Evolutionary conservation across 2,113 vertebrate species (phyloP).

Genomic region (Xiphophorus maculatus): DNA sequence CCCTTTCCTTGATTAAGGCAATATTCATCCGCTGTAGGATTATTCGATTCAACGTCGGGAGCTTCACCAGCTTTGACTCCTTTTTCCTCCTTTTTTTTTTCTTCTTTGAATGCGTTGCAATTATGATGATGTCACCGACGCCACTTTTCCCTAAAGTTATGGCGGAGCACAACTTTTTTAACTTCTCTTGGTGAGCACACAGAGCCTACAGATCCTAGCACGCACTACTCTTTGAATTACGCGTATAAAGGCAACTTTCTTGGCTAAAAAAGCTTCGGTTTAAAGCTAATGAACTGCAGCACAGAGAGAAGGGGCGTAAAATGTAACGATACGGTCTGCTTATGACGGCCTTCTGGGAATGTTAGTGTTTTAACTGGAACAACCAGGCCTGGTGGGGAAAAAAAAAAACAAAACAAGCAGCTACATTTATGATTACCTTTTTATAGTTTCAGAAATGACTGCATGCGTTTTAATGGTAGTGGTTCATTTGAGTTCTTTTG

Average conservation of each 20-base stretch:
- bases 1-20: constrained; percentile 1
- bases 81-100: constrained; percentile 23
- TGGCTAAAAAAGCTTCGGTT: constrained; percentile 7
- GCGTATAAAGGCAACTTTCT: neutral
- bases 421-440: neutral
- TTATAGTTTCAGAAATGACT: neutral
- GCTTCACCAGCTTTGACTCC: constrained; percentile 17
- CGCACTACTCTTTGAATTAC: neutral
- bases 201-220: constrained; percentile 17
- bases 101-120: constrained; percentile 70
- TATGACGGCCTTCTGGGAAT: constrained; percentile 50
- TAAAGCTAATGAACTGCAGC: neutral
- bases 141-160: constrained; percentile 82
- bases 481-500: neutral
- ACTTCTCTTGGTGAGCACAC: constrained; percentile 80
- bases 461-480: neutral
- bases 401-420: constrained; percentile 19
- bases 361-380: constrained; percentile 34
- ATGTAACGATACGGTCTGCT: constrained; percentile 35
- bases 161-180: constrained; percentile 79
- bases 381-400: constrained; percentile 15
- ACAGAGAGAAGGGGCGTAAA: constrained; percentile 11
- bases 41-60: constrained; percentile 2
- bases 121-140: constrained; percentile 83
- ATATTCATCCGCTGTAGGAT: constrained; percentile 17